A percentile compares a stretch with the other conserved stretches of the same genome.
Conservation (phyloP, 1,140 invertebrate species). For the Cyclargus thomasi region DNA sequence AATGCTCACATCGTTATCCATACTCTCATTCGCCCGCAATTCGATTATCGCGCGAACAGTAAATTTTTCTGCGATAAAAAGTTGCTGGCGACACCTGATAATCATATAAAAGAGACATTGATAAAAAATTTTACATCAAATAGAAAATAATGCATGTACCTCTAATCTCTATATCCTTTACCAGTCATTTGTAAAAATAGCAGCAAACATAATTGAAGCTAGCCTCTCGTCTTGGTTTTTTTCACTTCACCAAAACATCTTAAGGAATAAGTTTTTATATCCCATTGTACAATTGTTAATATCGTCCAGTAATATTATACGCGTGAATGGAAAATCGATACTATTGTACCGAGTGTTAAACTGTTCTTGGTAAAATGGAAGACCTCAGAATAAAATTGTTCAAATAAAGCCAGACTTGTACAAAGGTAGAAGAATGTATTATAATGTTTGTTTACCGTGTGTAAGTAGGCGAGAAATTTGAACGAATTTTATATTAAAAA, state of each 20-base stretch:
- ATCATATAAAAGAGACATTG: too few relatives aligned
- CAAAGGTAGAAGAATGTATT: conserved; percentile 1
- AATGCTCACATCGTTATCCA: too few relatives aligned
- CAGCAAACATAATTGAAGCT: too few relatives aligned
- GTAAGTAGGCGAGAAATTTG: not conserved
- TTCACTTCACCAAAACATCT: not conserved
- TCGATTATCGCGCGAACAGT: too few relatives aligned
- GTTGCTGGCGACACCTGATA: too few relatives aligned
- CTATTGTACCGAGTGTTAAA: conserved; percentile 18
- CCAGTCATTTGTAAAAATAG: too few relatives aligned
- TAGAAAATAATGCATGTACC: too few relatives aligned
- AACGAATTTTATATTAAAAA: not conserved
- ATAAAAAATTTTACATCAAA: too few relatives aligned
- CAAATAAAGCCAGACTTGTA: too few relatives aligned
- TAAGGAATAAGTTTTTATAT: conserved; percentile 2
- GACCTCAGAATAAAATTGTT: not conserved
- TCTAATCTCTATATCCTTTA: too few relatives aligned
- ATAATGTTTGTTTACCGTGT: not conserved
- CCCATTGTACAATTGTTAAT: conserved; percentile 12
- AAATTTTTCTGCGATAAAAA: too few relatives aligned
- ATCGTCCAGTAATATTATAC: conserved; percentile 22
- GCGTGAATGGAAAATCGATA: conserved; percentile 21
- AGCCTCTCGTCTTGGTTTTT: not conserved
- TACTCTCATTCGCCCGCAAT: too few relatives aligned
- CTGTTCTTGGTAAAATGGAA: not conserved